Base-by-base conservation (phyloP, 2,113 vertebrate genomes). In the Pluvianellus socialis region DNA sequence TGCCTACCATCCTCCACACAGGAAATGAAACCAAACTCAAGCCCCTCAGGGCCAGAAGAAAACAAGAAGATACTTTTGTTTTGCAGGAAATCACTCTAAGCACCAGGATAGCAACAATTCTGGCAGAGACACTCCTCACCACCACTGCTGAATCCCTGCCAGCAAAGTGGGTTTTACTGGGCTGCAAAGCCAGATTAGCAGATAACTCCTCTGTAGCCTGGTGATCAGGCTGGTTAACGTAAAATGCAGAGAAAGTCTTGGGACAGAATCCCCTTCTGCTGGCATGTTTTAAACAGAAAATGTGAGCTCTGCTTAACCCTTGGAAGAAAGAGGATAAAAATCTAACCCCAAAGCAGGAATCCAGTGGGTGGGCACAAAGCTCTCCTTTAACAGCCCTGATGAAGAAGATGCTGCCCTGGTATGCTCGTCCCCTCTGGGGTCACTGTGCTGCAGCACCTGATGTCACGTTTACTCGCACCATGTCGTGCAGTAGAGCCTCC, bases 161-260 rank as follows among this genome's bases (percentile, higher is more conserved):
- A 96, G 86, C 68, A 84, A 45, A 88, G 89, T 79, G 74, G 95
- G 59, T 86, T 86, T 96, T 71, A 38, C 67, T n/a, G 50, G 86
- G 72, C 89, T 84, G 72, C 79, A 96, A 92, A 96, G 59, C 76
- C 89, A 95, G 94, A 91, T 95, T 94, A 95, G 66, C 14, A 40
- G 91, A 28, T 83, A 96, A 94, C 38, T 77, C 79, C 89, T 70
- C 9, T 0, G 3, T 9, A 80, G 68, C 68, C 73, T 47, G 44
- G 33, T 55, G 68, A 90, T 90, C 62, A 66, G 72, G 89, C 50
- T 73, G 52, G 59, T 79, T 20, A 44, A 89, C 21, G 47, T 38
- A 55, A 90, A 77, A 80, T 12, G n/a, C 76, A 89, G 93, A 72
- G 89, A 96, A 95, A 97, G 96, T 94, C 72, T 61, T 8, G 6